These are phyloP conservation scores for Ceratina japonica DNA, from an alignment of 1,140 invertebrate species.

Conservation along the genomic window DNA sequence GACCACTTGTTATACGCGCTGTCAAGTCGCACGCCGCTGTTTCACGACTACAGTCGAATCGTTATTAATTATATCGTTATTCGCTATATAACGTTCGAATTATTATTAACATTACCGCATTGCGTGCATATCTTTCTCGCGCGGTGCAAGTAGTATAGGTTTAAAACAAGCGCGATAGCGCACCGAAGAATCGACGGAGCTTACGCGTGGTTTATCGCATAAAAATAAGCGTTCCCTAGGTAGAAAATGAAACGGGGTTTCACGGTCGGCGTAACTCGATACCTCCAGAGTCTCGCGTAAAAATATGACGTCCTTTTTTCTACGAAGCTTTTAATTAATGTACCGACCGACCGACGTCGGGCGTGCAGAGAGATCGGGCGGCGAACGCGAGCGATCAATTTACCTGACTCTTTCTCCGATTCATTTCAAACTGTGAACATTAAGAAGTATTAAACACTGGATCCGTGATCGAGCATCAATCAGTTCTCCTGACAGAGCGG, in stretches of 20 bases:
- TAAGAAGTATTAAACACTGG: conserved; percentile 10
- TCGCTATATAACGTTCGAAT: no score
- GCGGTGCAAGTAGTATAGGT: conserved; percentile 6
- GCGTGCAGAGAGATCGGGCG: neutral
- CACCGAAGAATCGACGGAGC: neutral
- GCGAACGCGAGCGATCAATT: neutral
- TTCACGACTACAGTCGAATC: no score
- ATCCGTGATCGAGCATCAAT: neutral
- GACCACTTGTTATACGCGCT: no score
- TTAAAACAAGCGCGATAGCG: conserved; percentile 9
- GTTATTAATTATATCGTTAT: no score
- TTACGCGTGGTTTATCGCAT: conserved; percentile 22
- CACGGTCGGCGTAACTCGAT: conserved; percentile 18
- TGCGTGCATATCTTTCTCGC: no score
- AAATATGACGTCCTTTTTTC: conserved; percentile 7
- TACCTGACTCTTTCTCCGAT: neutral
- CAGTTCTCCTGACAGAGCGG: neutral
- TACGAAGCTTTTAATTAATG: neutral
- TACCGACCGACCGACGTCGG: no score
- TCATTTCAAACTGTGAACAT: conserved; percentile 26
- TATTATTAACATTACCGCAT: no score
- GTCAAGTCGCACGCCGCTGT: no score
- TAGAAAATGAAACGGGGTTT: conserved; percentile 29
- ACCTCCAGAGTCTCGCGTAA: conserved; percentile 13
- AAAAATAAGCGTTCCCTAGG: conserved; percentile 30